Conservation (phyloP, 1,140 invertebrate species). For the Globodera rostochiensis region DNA sequence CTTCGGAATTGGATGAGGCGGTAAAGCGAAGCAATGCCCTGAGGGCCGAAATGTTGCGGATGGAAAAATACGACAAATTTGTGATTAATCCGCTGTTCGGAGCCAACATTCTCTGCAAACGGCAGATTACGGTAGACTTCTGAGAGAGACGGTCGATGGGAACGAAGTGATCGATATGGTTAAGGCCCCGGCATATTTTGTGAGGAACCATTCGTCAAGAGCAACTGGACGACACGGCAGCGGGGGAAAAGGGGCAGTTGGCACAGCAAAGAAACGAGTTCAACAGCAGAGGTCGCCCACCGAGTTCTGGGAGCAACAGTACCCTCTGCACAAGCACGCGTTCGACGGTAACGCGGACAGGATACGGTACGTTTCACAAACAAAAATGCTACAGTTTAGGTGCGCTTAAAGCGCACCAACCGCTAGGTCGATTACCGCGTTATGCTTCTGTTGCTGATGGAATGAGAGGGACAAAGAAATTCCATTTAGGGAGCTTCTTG, state of each 20-base stretch:
- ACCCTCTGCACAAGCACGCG: conserved; percentile 57
- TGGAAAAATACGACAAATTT: conserved; percentile 58
- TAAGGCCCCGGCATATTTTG: conserved; percentile 54
- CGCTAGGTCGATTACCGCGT: too few relatives aligned
- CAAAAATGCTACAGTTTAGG: too few relatives aligned
- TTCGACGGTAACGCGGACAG: conserved; percentile 53
- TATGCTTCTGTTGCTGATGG: too few relatives aligned
- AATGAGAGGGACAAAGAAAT: not conserved
- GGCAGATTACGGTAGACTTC: conserved; percentile 37
- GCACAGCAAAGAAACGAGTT: conserved; percentile 17
- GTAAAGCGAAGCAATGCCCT: conserved; percentile 53
- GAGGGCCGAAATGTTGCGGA: conserved; percentile 49
- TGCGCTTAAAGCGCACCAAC: too few relatives aligned
- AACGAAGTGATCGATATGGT: not conserved
- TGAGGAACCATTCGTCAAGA: conserved; percentile 40
- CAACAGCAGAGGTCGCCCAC: conserved; percentile 40
- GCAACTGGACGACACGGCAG: not conserved
- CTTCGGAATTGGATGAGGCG: conserved; percentile 36
- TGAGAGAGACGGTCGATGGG: too few relatives aligned
- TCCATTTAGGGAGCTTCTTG: conserved; percentile 46
- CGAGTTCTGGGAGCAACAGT: conserved; percentile 56
- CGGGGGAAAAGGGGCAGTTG: not conserved
- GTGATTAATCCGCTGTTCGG: conserved; percentile 59
- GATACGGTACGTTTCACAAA: conserved; percentile 42
- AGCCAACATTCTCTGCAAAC: conserved; percentile 8